A percentile compares a stretch with the other conserved stretches of the same genome.
Evolutionary conservation across 2,113 vertebrate species (phyloP).

Genomic region (Cyprinodon tularosa): DNA sequence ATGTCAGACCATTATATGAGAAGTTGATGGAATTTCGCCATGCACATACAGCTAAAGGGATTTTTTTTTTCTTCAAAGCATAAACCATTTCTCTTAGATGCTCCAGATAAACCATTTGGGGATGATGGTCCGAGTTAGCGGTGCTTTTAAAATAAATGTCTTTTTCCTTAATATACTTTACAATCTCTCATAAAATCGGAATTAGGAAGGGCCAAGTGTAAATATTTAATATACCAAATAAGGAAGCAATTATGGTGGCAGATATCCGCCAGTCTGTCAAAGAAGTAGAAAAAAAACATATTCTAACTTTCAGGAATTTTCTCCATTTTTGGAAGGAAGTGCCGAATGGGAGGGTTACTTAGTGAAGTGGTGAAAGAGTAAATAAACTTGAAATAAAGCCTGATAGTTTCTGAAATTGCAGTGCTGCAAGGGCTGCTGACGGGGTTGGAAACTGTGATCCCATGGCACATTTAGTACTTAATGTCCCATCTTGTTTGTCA

Average conservation of each 20-base stretch:
- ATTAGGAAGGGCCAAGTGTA: conserved; percentile 65
- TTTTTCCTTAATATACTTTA: conserved; percentile 66
- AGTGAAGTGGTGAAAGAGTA: conserved; percentile 70
- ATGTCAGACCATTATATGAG: conserved; percentile 73
- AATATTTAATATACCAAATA: conserved; percentile 73
- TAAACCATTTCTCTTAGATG: conserved; percentile 67
- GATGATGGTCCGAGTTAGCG: conserved; percentile 60
- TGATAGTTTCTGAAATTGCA: conserved; percentile 65
- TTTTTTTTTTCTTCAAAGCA: conserved; percentile 54
- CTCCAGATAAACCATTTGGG: conserved; percentile 72
- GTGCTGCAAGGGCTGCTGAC: conserved; percentile 38
- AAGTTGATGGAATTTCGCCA: conserved; percentile 77
- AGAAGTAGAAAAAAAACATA: conserved; percentile 55
- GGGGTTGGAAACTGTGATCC: conserved; percentile 75
- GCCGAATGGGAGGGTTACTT: conserved; percentile 53
- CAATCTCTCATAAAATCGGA: conserved; percentile 67
- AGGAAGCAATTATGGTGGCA: conserved; percentile 70
- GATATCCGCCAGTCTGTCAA: conserved; percentile 61
- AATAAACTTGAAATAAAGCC: conserved; percentile 74
- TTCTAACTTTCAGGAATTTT: conserved; percentile 47
- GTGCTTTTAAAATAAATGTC: conserved; percentile 72
- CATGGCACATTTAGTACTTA: conserved; percentile 68
- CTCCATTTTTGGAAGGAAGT: conserved; percentile 53
- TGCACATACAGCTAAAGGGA: conserved; percentile 67
- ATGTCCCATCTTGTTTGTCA: conserved; percentile 51